These are phyloP conservation scores for Antigone vipio DNA, from an alignment of 2,113 vertebrate species.

Conservation along the genomic window DNA sequence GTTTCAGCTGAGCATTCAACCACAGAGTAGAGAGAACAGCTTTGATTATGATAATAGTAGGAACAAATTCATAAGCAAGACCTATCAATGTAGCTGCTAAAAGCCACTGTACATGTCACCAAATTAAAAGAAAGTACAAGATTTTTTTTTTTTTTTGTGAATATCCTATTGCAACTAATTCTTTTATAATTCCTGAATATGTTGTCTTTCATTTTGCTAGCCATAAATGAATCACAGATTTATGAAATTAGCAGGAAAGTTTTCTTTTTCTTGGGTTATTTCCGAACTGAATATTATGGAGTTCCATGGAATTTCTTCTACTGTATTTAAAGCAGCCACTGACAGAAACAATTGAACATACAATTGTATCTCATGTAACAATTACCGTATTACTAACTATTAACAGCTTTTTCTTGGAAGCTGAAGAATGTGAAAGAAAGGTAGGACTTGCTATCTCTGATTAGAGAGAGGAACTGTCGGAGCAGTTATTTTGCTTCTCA, in stretches of 20 bases:
- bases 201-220: not conserved
- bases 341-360: not conserved
- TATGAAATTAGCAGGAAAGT: not conserved
- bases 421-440: not conserved
- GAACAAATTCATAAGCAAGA: not conserved
- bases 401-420: not conserved
- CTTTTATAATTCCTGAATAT: not conserved
- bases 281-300: not conserved
- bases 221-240: not conserved
- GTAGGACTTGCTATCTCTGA: not conserved
- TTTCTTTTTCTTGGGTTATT: not conserved
- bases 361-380: not conserved
- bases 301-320: not conserved
- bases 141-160: not conserved
- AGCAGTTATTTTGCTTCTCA: not conserved
- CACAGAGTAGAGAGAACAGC: not conserved
- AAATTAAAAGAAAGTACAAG: not conserved
- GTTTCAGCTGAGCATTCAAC: not conserved
- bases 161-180: not conserved
- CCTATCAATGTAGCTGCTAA: not conserved
- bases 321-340: not conserved
- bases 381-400: not conserved
- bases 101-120: not conserved
- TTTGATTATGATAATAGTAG: not conserved
- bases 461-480: not conserved